Evolutionary conservation across 2,888 invertebrate species (phyloP), one percentile per base, ranked within the genome.

Genomic region (Adineta ricciae): DNA sequence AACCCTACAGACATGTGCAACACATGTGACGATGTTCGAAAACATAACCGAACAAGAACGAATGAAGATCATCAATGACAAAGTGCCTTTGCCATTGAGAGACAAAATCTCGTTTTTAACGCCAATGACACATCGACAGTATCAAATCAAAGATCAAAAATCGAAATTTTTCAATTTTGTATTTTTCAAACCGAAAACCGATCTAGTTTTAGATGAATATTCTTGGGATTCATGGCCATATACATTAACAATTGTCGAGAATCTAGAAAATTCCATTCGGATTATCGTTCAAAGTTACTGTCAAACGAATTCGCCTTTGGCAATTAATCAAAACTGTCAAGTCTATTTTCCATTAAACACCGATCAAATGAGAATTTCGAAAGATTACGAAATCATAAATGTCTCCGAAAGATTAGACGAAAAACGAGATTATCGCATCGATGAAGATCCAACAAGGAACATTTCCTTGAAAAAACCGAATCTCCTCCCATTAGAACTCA

Each of bases 321-420:
- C 1, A 27, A 32, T 64, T 7, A 64, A 64, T 64, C 32, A 32
- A 32, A 64, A 64, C 19, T 64, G 32, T 16, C 64, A 32, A 19
- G 32, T 64, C 27, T 14, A 27, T 64, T 64, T 64, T 64, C 7
- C 64, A 32, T 16, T 64, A 19, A 64, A 64, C 19, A 7, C 16
- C 32, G 64, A 64, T 19, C 32, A 64, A 32, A 36, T 32, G 5
- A 64, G 32, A 64, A 32, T 19, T 64, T 64, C 32, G 32, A 64
- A 64, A 64, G 64, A 64, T 32, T 64, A 41, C 41, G 78, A 78
- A 78, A 78, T 78, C 38, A 78, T 78, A 14, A 78, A 78, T 78
- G 41, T 78, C 8, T 7, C 78, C 1, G 41, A 41, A n/a, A 24
- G 41, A 78, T 38, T 78, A 27, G 78, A 36, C 16, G 78, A 78